These are phyloP conservation scores for Tragopan temminckii DNA, from an alignment of 2,797 vertebrate genomes.

Conservation along the genomic window DNA sequence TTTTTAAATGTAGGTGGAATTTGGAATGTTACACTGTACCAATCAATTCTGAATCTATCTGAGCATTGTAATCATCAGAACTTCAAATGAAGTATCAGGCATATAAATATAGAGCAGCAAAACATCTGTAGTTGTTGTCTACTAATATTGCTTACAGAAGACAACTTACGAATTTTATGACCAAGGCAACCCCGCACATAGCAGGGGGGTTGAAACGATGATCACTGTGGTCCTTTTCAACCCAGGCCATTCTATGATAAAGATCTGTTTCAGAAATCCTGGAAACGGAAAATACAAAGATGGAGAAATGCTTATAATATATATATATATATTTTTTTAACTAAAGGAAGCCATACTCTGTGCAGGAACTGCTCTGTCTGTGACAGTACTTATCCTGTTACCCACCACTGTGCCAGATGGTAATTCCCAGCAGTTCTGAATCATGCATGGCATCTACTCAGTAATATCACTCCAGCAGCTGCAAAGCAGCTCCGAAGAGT, in stretches of 20 bases:
- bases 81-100: background rate
- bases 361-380: background rate
- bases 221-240: no score
- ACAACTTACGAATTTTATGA: background rate
- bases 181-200: no score
- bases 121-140: background rate
- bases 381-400: conserved; percentile 2
- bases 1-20: background rate
- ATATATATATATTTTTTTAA: background rate
- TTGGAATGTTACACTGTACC: background rate
- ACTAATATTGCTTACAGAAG: background rate
- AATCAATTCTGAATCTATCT: background rate
- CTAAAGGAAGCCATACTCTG: background rate
- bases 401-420: background rate
- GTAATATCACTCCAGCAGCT: background rate
- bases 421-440: conserved; percentile 31
- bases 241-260: no score
- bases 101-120: background rate
- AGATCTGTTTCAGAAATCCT: conserved; percentile 12
- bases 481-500: background rate
- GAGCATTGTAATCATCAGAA: background rate
- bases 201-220: no score
- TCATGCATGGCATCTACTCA: background rate
- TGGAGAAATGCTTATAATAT: background rate
- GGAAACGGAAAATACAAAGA: background rate